A percentile compares a stretch with the other conserved stretches of the same genome.
Conservation (phyloP, 1,140 invertebrate species). For the Idris sp. region DNA sequence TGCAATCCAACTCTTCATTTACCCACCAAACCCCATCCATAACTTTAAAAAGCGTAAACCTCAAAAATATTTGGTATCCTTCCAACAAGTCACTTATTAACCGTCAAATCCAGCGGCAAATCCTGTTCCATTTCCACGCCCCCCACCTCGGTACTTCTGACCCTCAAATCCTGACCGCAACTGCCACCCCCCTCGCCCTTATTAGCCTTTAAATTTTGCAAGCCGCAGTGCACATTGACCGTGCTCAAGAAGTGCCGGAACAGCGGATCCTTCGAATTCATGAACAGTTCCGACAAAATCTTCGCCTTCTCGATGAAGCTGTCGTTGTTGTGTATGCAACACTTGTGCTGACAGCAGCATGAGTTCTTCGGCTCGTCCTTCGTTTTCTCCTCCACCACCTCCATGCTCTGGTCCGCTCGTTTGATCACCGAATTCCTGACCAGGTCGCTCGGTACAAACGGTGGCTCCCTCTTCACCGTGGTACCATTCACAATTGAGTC, state of each 20-base stretch:
- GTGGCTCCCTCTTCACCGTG: slow-evolving; percentile 68
- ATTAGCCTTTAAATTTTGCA: slow-evolving; percentile 72
- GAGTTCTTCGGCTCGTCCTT: slow-evolving; percentile 36
- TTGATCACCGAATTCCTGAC: slow-evolving; percentile 75
- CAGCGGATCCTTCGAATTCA: slow-evolving; percentile 73
- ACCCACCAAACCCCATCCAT: not conserved
- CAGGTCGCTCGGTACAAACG: slow-evolving; percentile 42
- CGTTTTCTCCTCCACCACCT: slow-evolving; percentile 50
- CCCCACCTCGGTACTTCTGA: slow-evolving; percentile 66
- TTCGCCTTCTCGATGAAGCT: slow-evolving; percentile 73
- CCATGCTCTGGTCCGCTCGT: slow-evolving; percentile 72
- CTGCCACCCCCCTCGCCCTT: slow-evolving; percentile 64
- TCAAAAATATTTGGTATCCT: slow-evolving; percentile 52
- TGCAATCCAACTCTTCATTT: not conserved
- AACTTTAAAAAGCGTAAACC: slow-evolving; percentile 11
- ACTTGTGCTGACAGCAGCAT: slow-evolving; percentile 74
- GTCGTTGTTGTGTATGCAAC: slow-evolving; percentile 72
- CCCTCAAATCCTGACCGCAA: slow-evolving; percentile 72
- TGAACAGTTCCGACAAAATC: slow-evolving; percentile 74
- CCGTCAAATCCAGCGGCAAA: slow-evolving; percentile 73
- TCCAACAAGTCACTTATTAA: slow-evolving; percentile 68
- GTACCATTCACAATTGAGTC: slow-evolving; percentile 74
- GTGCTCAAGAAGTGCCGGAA: slow-evolving; percentile 72
- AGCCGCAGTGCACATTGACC: slow-evolving; percentile 71
- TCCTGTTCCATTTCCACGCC: slow-evolving; percentile 75